Conservation (phyloP, 1,140 invertebrate genomes). For the Rhagoletis zephyria region DNA sequence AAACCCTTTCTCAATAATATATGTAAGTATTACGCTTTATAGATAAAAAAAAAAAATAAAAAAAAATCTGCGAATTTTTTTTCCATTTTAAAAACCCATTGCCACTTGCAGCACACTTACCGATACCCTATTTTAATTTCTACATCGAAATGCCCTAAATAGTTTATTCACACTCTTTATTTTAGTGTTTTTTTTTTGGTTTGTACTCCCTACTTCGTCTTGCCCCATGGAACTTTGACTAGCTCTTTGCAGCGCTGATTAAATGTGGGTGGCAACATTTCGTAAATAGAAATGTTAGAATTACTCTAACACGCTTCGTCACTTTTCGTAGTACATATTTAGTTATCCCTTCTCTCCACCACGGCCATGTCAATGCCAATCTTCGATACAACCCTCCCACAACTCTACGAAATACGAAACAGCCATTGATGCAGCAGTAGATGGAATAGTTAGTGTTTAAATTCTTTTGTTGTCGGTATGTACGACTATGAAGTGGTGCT, state of each 20-base stretch:
- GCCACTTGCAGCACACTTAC: no score
- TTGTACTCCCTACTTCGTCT: no score
- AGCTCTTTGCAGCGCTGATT: background rate
- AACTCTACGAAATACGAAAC: background rate
- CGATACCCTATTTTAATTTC: no score
- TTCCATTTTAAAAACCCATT: no score
- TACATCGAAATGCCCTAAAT: no score
- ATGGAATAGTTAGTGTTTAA: background rate
- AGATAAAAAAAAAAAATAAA: no score
- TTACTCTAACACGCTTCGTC: conserved; percentile 7
- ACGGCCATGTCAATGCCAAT: background rate
- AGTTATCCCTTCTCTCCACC: background rate
- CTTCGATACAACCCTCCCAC: background rate
- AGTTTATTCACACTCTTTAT: no score
- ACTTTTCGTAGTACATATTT: background rate
- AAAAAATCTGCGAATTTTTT: no score
- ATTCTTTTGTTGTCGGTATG: background rate
- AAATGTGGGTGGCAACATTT: background rate
- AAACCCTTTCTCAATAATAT: background rate
- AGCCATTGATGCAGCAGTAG: no score
- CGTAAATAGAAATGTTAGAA: background rate
- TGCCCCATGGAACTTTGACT: background rate
- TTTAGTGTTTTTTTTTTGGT: no score
- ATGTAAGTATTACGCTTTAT: background rate
- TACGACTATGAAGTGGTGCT: background rate